phyloP scores from a whole-genome alignment of 2,113 vertebrate species.

The Phodopus roborovskii region DNA sequence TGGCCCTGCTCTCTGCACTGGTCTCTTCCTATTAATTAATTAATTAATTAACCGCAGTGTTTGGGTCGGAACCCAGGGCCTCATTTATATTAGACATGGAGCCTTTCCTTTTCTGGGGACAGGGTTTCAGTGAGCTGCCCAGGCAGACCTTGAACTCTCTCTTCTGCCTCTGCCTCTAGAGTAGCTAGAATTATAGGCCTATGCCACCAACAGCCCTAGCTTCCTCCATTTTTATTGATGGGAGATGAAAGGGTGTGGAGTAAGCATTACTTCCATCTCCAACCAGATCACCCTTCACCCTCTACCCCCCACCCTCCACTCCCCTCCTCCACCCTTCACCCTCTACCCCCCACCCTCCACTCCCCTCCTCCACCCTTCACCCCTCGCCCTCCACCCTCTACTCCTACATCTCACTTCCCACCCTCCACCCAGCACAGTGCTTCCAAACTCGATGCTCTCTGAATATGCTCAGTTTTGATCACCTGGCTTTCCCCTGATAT shows the following conservation, averaged over 20 bases:
- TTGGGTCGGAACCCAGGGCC: not conserved
- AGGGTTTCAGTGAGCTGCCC: not conserved
- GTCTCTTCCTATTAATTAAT: not conserved
- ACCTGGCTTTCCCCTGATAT: not conserved
- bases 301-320: not conserved
- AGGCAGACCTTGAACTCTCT: not conserved
- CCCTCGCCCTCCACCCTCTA: no score
- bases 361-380: no score
- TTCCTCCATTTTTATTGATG: not conserved
- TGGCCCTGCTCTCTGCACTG: rapidly evolving
- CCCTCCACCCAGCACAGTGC: not conserved
- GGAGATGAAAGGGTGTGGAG: not conserved
- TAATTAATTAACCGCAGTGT: not conserved
- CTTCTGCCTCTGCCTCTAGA: not conserved
- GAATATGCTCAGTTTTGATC: not conserved
- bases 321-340: no score
- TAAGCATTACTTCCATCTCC: not conserved
- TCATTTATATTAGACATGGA: not conserved
- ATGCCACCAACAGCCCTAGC: not conserved
- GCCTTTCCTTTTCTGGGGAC: not conserved
- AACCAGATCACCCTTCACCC: not conserved
- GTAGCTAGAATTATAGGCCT: not conserved
- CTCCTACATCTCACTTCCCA: no score
- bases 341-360: no score
- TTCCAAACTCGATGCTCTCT: not conserved